These are phyloP conservation scores for Papilio machaon DNA, from an alignment of 1,140 invertebrate genomes.

Conservation along the genomic window DNA sequence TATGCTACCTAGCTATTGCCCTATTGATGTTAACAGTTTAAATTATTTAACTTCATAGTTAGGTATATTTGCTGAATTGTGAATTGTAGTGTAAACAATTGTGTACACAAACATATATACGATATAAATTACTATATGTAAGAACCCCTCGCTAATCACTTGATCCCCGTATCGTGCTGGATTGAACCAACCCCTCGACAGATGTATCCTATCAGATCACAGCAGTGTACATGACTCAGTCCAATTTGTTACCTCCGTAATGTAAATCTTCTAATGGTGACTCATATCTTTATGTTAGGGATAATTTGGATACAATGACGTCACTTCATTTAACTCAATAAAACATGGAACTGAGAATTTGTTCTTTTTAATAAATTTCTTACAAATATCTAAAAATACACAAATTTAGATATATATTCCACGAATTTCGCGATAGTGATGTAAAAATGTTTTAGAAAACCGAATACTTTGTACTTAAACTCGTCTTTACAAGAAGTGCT, in stretches of 20 bases:
- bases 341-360: neutral
- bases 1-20: neutral
- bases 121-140: neutral
- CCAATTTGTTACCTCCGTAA: neutral
- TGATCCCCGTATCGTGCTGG: neutral
- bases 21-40: neutral
- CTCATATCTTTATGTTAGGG: neutral
- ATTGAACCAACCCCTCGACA: neutral
- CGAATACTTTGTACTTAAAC: neutral
- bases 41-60: too few species aligned
- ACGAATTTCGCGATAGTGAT: neutral
- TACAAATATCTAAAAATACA: too few species aligned
- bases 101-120: too few species aligned
- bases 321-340: neutral
- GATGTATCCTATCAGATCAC: neutral
- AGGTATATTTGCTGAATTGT: too few species aligned
- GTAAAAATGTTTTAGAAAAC: neutral
- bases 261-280: neutral
- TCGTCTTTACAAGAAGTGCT: neutral
- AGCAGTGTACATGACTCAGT: neutral
- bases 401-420: too few species aligned
- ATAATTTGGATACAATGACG: neutral
- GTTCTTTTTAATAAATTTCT: neutral
- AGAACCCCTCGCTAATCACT: slow-evolving; percentile 4
- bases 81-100: neutral